Evolutionary conservation across 1,140 invertebrate genomes (phyloP).

Genomic region (Arion vulgaris): DNA sequence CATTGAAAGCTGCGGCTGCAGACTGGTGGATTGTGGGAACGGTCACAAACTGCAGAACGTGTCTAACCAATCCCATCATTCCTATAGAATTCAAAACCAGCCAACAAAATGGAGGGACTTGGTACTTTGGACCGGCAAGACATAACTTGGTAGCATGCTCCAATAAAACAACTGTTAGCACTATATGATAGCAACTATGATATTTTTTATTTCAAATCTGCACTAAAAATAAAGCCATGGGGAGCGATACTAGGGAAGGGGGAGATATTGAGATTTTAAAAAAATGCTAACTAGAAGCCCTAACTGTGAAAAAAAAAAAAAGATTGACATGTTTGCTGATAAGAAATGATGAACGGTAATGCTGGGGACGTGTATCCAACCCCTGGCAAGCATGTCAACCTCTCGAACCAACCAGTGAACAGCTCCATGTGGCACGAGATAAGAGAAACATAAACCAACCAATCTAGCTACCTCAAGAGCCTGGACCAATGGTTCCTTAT

Average conservation of each 20-base stretch:
- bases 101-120: slow-evolving; percentile 13
- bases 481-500: not conserved
- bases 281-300: too few relatives aligned
- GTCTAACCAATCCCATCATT: slow-evolving; percentile 7
- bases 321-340: not conserved
- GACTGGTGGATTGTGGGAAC: not conserved
- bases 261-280: too few relatives aligned
- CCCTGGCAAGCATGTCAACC: not conserved
- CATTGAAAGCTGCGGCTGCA: not conserved
- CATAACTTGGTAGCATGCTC: not conserved
- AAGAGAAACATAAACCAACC: slow-evolving; percentile 17
- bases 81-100: slow-evolving; percentile 24
- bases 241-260: too few relatives aligned
- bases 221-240: too few relatives aligned
- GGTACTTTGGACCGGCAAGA: not conserved
- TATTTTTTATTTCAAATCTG: not conserved
- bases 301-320: not conserved
- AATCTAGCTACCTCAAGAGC: not conserved
- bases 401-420: not conserved
- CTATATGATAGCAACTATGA: not conserved
- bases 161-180: not conserved
- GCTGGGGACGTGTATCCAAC: not conserved
- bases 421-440: slow-evolving; percentile 12
- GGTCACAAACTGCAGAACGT: not conserved
- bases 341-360: not conserved